Percentiles rank a stretch among this genome's conserved stretches.
phyloP scores from a whole-genome alignment of 2,888 invertebrate species.

The Metacarcinus magister region DNA sequence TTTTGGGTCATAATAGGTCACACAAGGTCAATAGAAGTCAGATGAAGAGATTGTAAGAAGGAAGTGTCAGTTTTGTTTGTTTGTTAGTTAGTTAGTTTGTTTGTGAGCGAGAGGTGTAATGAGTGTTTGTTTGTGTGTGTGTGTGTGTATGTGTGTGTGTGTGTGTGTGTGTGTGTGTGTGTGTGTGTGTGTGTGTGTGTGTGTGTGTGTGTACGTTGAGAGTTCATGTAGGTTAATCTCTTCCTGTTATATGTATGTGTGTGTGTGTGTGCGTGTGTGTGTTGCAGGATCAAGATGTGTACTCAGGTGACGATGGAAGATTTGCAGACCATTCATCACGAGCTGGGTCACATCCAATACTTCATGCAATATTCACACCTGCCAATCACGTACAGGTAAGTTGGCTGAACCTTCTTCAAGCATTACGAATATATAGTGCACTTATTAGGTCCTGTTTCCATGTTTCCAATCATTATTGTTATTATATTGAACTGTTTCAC shows the following conservation, averaged over 20 bases:
- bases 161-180: not conserved
- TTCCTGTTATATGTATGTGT: not conserved
- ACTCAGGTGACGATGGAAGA: slow-evolving; percentile 84
- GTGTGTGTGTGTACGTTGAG: not conserved
- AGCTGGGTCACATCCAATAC: slow-evolving; percentile 84
- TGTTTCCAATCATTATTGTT: no score
- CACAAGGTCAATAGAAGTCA: no score
- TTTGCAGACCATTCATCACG: slow-evolving; percentile 83
- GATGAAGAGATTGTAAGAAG: no score
- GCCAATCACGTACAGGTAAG: slow-evolving; percentile 82
- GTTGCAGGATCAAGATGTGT: slow-evolving; percentile 35
- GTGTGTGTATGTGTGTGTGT: no score
- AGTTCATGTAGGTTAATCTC: no score
- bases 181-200: not conserved
- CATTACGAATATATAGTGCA: no score
- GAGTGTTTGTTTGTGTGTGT: not conserved
- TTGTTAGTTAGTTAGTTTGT: no score
- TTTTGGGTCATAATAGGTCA: no score
- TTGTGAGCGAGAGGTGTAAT: not conserved
- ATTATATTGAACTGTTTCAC: no score
- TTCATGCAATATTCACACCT: slow-evolving; percentile 83
- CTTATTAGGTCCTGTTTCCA: no score
- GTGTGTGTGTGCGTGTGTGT: not conserved
- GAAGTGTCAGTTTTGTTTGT: no score
- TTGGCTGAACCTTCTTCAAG: not conserved